These are phyloP conservation scores for Mesocricetus auratus DNA, from an alignment of 2,113 vertebrate genomes.

Conservation along the genomic window DNA sequence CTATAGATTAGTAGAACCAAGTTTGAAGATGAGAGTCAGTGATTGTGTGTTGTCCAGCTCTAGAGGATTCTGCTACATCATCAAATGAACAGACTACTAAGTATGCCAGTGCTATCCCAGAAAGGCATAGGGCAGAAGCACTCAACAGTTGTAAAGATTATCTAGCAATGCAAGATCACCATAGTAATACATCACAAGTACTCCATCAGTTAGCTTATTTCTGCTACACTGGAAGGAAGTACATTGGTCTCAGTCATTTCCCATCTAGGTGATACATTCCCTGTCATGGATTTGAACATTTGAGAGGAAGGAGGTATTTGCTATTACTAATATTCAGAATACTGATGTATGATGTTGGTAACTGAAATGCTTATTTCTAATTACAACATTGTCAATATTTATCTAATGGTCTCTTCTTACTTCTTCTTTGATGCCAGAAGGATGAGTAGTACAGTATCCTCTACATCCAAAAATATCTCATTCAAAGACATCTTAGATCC, in stretches of 20 bases:
- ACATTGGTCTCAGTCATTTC: constrained; percentile 18
- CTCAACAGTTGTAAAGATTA: not conserved
- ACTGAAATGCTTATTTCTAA: constrained; percentile 32
- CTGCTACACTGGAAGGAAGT: not conserved
- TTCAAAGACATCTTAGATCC: not conserved
- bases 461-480: not conserved
- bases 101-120: not conserved
- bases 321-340: constrained; percentile 35
- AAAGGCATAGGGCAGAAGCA: constrained; percentile 5
- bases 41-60: not conserved
- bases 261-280: constrained; percentile 19
- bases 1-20: not conserved
- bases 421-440: constrained; percentile 12
- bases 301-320: constrained; percentile 47
- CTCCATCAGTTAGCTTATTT: not conserved
- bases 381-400: constrained; percentile 6
- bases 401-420: not conserved
- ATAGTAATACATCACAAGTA: constrained; percentile 48
- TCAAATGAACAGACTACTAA: not conserved
- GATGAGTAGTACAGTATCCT: not conserved
- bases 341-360: not conserved
- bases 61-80: not conserved
- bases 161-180: not conserved
- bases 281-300: constrained; percentile 53
- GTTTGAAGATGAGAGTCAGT: not conserved